Percentiles rank a stretch among this genome's conserved stretches.
Conservation (phyloP, 1,140 invertebrate species). For the Sitophilus oryzae region DNA sequence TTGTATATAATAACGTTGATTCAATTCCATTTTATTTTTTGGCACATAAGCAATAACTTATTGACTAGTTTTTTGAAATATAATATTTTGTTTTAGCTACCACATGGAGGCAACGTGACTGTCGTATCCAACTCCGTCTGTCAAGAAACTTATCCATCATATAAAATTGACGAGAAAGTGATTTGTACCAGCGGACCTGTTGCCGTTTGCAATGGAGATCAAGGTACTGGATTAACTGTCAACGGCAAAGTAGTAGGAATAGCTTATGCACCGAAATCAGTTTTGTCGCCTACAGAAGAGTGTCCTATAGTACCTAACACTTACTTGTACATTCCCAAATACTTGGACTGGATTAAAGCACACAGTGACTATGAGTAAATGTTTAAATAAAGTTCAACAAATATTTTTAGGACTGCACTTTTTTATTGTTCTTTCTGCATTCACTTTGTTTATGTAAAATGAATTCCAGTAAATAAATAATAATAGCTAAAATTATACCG, state of each 20-base stretch:
- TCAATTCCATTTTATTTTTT: too few relatives aligned
- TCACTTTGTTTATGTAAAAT: too few relatives aligned
- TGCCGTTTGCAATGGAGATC: conserved; percentile 3
- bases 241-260: conserved; percentile 2
- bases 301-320: conserved; percentile 5
- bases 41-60: too few relatives aligned
- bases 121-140: conserved; percentile 1
- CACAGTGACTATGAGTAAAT: conserved; percentile 2
- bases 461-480: too few relatives aligned
- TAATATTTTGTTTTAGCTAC: neutral
- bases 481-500: too few relatives aligned
- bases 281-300: neutral
- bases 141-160: neutral
- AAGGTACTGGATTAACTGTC: neutral
- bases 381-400: too few relatives aligned
- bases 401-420: too few relatives aligned
- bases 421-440: too few relatives aligned
- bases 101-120: neutral
- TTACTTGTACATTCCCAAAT: conserved; percentile 4
- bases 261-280: neutral
- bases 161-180: neutral
- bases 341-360: conserved; percentile 6
- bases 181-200: neutral
- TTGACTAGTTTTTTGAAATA: too few relatives aligned
- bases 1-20: neutral